A percentile compares a stretch with the other conserved stretches of the same genome.
phyloP scores from a whole-genome alignment of 2,113 vertebrate genomes.

The Sturnira hondurensis region DNA sequence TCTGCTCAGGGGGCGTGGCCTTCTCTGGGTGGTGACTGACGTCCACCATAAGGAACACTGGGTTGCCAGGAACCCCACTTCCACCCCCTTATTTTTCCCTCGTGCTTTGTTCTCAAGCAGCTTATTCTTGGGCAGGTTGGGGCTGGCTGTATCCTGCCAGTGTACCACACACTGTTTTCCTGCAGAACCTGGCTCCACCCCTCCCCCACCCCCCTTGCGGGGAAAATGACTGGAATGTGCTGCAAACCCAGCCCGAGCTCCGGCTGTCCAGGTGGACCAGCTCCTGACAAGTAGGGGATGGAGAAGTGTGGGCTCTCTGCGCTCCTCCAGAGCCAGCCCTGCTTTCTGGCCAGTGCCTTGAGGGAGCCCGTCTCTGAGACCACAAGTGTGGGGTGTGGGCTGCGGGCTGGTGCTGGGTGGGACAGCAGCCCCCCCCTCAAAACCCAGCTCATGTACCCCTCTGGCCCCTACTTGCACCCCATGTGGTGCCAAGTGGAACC shows the following conservation, averaged over 20 bases:
- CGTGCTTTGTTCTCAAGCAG: not conserved
- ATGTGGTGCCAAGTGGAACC: accelerated
- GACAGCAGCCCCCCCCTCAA: too few species aligned
- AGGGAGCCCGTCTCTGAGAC: not conserved
- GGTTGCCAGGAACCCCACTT: not conserved
- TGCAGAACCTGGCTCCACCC: too few species aligned
- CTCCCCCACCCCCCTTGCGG: not conserved
- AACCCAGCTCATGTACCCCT: not conserved
- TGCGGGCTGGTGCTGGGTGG: not conserved
- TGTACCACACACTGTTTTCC: accelerated
- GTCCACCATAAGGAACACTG: not conserved
- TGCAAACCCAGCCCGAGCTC: too few species aligned
- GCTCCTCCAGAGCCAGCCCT: not conserved
- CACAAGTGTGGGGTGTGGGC: too few species aligned
- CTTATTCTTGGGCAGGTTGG: not conserved
- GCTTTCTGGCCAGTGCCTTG: not conserved
- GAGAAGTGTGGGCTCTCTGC: not conserved
- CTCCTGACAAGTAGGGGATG: not conserved
- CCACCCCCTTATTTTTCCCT: not conserved
- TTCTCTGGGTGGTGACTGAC: not conserved
- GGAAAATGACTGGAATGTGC: not conserved
- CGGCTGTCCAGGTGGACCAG: not conserved
- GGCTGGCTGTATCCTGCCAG: not conserved
- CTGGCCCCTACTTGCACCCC: accelerated
- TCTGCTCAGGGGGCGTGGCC: not conserved